Evolutionary conservation across 2,888 invertebrate species (phyloP), one percentile per base, ranked within the genome.

Genomic region (Volucella bombylans): DNA sequence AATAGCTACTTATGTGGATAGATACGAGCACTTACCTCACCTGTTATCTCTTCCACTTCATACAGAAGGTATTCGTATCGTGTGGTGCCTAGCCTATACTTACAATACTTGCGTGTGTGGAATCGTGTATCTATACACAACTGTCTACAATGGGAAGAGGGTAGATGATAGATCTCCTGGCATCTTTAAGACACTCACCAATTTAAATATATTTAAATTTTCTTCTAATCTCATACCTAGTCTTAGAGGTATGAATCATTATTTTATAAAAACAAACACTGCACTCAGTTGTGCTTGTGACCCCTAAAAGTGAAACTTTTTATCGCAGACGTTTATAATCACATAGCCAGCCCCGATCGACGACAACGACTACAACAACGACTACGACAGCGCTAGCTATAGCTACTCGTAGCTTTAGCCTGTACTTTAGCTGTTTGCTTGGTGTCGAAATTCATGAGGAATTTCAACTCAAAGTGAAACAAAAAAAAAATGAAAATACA

Each of bases 291-390:
- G 50, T 31, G 6, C 31, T 31, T 4, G 31, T 74, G 76, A 76
- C 67, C 76, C 65, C 65, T 65, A 74, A 74, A 74, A 65, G 73
- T 65, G 65, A 74, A 74, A 65, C 65, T 72, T 57, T 49, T 65
- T 65, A 74, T 65, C 73, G 55, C 73, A 39, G 64, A 45, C 64
- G n/a, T 50, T 41, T 12, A 49, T 65, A 49, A 74, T 65, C 64
- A 38, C 45, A 39, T 12, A 15, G 14, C 43, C 31, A 31, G 31
- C 31, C 31, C 6, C 31, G 31, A 31, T 6, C 31, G 31, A 31
- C 31, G 31, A 31, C 31, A 23, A 23, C 18, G 18, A 23, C 31
- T 0, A 31, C 23, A 3, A 23, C 23, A 23, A 4, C 23, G 23
- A 23, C 23, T 2, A 2, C 6, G 31, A 4, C 1, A 31, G 31